Evolutionary conservation across 2,113 vertebrate species (phyloP), one percentile per base, ranked within the genome.

Genomic region (cattle (Bos taurus)): DNA sequence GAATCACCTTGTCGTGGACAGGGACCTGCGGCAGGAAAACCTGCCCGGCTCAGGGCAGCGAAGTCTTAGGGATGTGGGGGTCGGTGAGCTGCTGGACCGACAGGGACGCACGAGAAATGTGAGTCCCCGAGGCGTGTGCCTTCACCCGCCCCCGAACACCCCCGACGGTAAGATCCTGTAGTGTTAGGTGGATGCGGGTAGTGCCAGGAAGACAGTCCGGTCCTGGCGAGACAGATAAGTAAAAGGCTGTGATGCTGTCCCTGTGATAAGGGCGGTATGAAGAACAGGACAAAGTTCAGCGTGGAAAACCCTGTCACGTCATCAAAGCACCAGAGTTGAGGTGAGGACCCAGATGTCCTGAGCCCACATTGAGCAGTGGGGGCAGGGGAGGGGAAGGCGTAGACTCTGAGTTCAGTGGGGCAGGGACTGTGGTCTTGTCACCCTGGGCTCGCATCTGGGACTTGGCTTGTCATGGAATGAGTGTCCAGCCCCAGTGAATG

Each of bases 251-350:
- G 95, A 82, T 94, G 91, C 97, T 77, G 94, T 90, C 95, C 8
- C 50, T 46, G 86, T 78, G 95, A 95, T 94, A 89, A 96, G 93
- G 48, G 46, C 48, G 12, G 57, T 56, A 43, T 80, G 88, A 40
- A 33, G n/a, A 94, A 33, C 54, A 43, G 94, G 93, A 33, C 97
- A 97, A 96, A 95, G 98, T 71, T 95, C 96, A 88, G 26, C 1
- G 17, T 80, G 78, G 91, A 95, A 93, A 43, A 64, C 78, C 48
- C 43, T 28, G 78, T 96, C 95, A 91, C 95, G 52, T 56, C 95
- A 62, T 78, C 84, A 36, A 23, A 97, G 67, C 87, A 92, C 94
- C 87, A 59, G 94, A 57, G 78, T 43, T 54, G 30, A 46, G 82
- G 30, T n/a, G 86, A 54, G 62, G 50, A 83, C 82, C 67, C 43